Evolutionary conservation across 2,113 vertebrate genomes (phyloP).

Genomic region (Paramormyrops kingsleyae): DNA sequence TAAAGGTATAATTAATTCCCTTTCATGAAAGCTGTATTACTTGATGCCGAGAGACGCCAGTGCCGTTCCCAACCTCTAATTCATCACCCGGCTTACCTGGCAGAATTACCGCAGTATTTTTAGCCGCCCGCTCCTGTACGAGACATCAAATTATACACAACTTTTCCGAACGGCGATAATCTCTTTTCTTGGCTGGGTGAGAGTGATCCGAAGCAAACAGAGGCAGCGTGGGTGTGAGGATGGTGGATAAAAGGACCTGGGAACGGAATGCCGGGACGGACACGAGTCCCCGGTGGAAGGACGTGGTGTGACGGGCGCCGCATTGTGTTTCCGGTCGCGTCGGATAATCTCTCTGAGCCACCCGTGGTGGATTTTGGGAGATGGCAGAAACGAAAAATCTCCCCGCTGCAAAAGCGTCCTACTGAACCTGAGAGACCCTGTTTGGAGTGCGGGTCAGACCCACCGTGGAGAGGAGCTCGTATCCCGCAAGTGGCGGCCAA

Average conservation of each 20-base stretch:
- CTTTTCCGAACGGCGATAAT: slow-evolving; percentile 37
- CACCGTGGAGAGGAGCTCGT: background rate
- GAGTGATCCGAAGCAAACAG: slow-evolving; percentile 17
- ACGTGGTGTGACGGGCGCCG: background rate
- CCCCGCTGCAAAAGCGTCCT: background rate
- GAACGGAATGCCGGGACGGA: background rate
- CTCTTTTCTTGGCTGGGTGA: slow-evolving; percentile 40
- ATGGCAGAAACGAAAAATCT: background rate
- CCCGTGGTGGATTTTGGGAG: background rate
- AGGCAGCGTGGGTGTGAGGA: background rate
- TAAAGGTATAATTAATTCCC: slow-evolving; percentile 59
- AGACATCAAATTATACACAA: slow-evolving; percentile 58
- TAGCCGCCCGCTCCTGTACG: slow-evolving; percentile 43
- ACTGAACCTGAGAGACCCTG: background rate
- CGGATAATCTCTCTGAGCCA: background rate
- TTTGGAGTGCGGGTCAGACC: background rate
- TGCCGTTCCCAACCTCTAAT: slow-evolving; percentile 46
- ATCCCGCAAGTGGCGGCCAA: slow-evolving; percentile 22
- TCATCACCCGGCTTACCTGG: slow-evolving; percentile 58
- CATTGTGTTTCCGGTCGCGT: background rate
- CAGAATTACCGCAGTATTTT: slow-evolving; percentile 56
- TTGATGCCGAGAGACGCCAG: slow-evolving; percentile 45
- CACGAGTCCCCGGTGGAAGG: background rate
- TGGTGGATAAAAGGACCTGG: background rate
- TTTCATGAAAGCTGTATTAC: slow-evolving; percentile 61